These are phyloP conservation scores for Botrylloides violaceus DNA, from an alignment of 23 tunicate genomes.

Conservation along the genomic window DNA sequence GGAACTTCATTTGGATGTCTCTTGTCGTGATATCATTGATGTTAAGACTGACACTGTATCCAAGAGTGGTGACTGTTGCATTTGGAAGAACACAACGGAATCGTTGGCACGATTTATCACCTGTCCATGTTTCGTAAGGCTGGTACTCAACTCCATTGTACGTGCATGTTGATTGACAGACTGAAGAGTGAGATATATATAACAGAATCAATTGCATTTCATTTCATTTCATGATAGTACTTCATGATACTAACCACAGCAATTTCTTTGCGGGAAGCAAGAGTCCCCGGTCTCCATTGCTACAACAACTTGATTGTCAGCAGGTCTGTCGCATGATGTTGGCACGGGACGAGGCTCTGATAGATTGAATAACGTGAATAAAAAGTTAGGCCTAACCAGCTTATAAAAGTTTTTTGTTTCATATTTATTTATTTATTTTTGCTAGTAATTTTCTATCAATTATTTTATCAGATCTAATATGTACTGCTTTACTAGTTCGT, in stretches of 20 bases:
- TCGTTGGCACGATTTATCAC: conserved; percentile 23
- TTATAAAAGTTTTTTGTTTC: too few relatives aligned
- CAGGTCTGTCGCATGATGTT: conserved; percentile 21
- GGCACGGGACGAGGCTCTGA: conserved; percentile 29
- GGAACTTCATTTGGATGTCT: not conserved
- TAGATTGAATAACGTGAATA: not conserved
- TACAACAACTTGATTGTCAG: conserved; percentile 26
- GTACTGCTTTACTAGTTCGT: too few relatives aligned
- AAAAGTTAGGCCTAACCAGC: too few relatives aligned
- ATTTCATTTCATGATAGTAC: too few relatives aligned
- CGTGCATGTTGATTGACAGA: conserved; percentile 1
- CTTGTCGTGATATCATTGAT: not conserved
- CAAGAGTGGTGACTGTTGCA: conserved; percentile 6
- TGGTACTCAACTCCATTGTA: conserved; percentile 2
- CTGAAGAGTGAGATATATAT: not conserved
- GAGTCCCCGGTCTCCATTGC: conserved; percentile 36
- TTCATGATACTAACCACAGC: conserved; percentile 30
- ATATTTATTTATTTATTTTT: too few relatives aligned
- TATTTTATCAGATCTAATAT: too few relatives aligned
- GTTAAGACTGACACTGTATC: not conserved
- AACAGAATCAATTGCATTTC: not conserved
- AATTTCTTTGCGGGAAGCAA: conserved; percentile 47
- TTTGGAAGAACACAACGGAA: conserved; percentile 41
- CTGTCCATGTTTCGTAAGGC: conserved; percentile 41
- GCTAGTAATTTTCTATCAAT: too few relatives aligned